Evolutionary conservation across 2,797 vertebrate genomes (phyloP).

Genomic region (Oceanodroma leucorhoa): DNA sequence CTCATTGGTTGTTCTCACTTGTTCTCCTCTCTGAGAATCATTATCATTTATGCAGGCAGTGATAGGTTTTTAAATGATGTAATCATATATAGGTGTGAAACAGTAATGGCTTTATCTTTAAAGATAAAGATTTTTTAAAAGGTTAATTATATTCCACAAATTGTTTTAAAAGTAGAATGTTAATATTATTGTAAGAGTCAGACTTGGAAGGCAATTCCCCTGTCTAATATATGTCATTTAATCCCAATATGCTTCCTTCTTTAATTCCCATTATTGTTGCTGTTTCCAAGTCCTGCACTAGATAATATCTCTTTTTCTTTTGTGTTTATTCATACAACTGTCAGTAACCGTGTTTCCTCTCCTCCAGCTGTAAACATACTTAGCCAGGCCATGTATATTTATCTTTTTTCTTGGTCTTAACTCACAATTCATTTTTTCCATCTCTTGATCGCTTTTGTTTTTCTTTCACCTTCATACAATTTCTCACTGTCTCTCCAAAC

Average conservation of each 20-base stretch:
- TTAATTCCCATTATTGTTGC: background rate
- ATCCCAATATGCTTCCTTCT: background rate
- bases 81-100: conserved; percentile 45
- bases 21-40: background rate
- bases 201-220: background rate
- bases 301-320: background rate
- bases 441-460: background rate
- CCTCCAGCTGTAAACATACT: background rate
- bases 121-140: conserved; percentile 45
- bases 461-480: background rate
- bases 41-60: conserved; percentile 2
- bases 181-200: conserved; percentile 35
- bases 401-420: background rate
- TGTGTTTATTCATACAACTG: background rate
- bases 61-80: conserved; percentile 40
- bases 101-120: conserved; percentile 15
- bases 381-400: background rate
- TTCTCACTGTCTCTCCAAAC: background rate
- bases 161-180: conserved; percentile 37
- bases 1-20: background rate
- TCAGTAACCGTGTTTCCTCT: background rate
- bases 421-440: background rate
- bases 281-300: background rate
- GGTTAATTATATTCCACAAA: conserved; percentile 50
- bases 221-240: background rate